Evolutionary conservation across 2,888 invertebrate genomes (phyloP), one percentile per base, ranked within the genome.

Genomic region (Oasisia sp.): DNA sequence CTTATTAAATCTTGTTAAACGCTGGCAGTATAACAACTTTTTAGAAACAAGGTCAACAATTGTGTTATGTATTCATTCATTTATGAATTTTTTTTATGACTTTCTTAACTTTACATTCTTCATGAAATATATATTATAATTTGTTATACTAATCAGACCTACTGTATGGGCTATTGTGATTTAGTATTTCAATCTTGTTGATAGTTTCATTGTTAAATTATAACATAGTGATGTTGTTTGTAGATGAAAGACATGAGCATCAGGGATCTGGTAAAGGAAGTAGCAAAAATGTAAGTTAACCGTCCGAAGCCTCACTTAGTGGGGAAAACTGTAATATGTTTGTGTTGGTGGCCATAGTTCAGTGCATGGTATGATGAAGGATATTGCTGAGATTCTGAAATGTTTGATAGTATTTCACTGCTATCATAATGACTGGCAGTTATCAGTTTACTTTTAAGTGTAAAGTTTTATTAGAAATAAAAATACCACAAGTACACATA

Each of bases 191-290:
- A 74, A 2, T 27, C 74, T 74, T 74, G 74, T 74, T n/a, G 74
- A 74, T n/a, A 74, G 74, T 74, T n/a, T 74, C n/a, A 74, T 74
- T 74, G 74, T 27, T 19, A 74, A 27, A 1, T 74, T 74, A 27
- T 74, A 19, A 74, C 7, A 19, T 74, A 27, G 27, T 74, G 74
- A 27, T 74, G n/a, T 4, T 38, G n/a, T 19, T 90, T 94, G 32
- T 94, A 96, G 96, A 97, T 99, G 93, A 97, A 97, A 32, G 98
- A 98, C 93, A 97, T 99, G 97, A 97, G 97, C 38, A 98, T 98
- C 93, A 97, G 97, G 94, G 98, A 99, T 92, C 97, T 99, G 92
- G 98, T 99, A 0, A 99, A 98, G 96, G 98, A 99, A 97, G 99
- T 99, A 58, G 99, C 99, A 32, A 98, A 98, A 97, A 98, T 98